Conservation (phyloP, 2,888 invertebrate species). For the Temnothorax ravouxi region DNA sequence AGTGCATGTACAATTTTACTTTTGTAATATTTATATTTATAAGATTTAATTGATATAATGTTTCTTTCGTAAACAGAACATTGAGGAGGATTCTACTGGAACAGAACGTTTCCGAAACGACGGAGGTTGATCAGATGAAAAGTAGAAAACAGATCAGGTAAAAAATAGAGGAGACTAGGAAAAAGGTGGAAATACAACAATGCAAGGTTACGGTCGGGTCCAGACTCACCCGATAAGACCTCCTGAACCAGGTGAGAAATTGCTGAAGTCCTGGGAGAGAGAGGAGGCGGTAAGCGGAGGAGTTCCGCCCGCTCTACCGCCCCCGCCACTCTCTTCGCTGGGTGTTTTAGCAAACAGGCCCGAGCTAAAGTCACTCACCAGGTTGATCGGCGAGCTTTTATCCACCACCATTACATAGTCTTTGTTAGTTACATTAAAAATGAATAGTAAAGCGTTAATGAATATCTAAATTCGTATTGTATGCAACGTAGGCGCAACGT, state of each 20-base stretch:
- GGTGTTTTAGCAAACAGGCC: constrained; percentile 98
- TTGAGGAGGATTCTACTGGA: constrained; percentile 34
- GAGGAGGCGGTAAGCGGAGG: constrained; percentile 89
- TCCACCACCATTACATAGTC: constrained; percentile 83
- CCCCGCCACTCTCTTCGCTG: constrained; percentile 94
- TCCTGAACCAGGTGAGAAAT: constrained; percentile 84
- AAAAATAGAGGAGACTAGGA: constrained; percentile 53
- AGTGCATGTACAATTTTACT: background rate
- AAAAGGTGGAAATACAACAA: constrained; percentile 68
- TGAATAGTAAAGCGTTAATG: constrained; percentile 69
- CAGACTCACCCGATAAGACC: constrained; percentile 85
- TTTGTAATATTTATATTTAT: background rate
- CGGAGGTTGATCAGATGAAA: constrained; percentile 17
- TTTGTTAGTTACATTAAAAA: constrained; percentile 72
- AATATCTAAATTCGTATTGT: constrained; percentile 32
- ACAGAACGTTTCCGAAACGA: constrained; percentile 5
- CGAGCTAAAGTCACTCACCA: constrained; percentile 97
- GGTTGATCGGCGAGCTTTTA: constrained; percentile 95
- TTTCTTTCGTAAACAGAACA: background rate
- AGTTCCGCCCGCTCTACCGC: constrained; percentile 88
- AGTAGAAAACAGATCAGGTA: background rate
- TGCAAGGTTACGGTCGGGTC: constrained; percentile 78
- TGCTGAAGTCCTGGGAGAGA: constrained; percentile 85
- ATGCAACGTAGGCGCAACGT: constrained; percentile 21
- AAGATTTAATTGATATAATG: background rate